These are phyloP conservation scores for Bursaphelenchus okinawaensis DNA, from an alignment of 2,888 invertebrate species.

Conservation along the genomic window DNA sequence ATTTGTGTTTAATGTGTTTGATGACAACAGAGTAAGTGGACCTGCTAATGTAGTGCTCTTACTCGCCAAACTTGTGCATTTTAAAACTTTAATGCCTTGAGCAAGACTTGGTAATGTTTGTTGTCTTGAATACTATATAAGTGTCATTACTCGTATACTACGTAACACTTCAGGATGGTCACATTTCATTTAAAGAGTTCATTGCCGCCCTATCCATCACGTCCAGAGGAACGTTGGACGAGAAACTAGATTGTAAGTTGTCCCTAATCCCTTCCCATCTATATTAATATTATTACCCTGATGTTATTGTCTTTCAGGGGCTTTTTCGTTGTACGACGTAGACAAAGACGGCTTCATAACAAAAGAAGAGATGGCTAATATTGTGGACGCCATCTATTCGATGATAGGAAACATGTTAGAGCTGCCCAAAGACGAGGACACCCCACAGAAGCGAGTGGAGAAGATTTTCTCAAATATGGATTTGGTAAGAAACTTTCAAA, in stretches of 20 bases:
- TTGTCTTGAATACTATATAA: too few species aligned
- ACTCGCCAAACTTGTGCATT: too few species aligned
- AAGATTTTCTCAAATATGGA: constrained; percentile 63
- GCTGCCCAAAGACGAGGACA: constrained; percentile 61
- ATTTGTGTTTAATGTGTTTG: constrained; percentile 94
- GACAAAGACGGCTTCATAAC: constrained; percentile 62
- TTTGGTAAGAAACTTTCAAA: constrained; percentile 57
- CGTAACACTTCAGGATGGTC: constrained; percentile 28
- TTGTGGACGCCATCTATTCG: constrained; percentile 60
- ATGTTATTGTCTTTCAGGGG: constrained; percentile 60
- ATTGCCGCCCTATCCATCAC: constrained; percentile 58
- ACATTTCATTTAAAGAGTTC: constrained; percentile 49
- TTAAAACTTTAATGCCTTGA: background rate
- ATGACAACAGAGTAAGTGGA: constrained; percentile 89
- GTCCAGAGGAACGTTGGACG: constrained; percentile 56
- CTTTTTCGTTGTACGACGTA: constrained; percentile 62
- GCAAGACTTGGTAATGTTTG: too few species aligned
- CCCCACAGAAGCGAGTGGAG: constrained; percentile 61
- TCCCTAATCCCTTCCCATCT: too few species aligned
- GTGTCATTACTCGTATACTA: too few species aligned
- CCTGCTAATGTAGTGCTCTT: too few species aligned
- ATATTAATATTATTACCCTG: too few species aligned
- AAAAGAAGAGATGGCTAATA: constrained; percentile 59
- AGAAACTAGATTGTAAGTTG: constrained; percentile 57
- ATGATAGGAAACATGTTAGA: constrained; percentile 62